Percentiles rank a stretch among this genome's conserved stretches.
Evolutionary conservation across 2,888 invertebrate genomes (phyloP).

Genomic region (Chironomus tentans): DNA sequence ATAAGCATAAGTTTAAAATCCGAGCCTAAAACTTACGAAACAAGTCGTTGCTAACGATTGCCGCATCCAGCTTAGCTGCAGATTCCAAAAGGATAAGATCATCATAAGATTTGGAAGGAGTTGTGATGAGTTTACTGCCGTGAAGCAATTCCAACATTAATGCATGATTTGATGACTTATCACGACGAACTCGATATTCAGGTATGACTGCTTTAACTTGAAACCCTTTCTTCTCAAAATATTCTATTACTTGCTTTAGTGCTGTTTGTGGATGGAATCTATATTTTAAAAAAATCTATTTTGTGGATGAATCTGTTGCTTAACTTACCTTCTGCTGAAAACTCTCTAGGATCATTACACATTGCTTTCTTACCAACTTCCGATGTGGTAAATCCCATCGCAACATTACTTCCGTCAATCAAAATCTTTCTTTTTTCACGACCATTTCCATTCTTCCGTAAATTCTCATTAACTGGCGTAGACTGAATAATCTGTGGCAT

Average conservation of each 20-base stretch:
- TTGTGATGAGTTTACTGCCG: background rate
- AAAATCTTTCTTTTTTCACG: slow-evolving; percentile 1
- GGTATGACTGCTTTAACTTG: slow-evolving; percentile 22
- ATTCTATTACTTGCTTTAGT: background rate
- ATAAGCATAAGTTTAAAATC: background rate
- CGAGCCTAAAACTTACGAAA: background rate
- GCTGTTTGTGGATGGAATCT: background rate
- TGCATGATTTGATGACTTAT: slow-evolving; percentile 3
- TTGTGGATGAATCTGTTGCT: background rate
- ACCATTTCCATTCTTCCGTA: no score
- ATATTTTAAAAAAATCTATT: background rate
- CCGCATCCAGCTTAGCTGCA: slow-evolving; percentile 1
- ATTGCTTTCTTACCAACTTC: background rate
- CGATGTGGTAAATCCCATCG: background rate
- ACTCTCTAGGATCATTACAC: background rate
- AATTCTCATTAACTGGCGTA: no score
- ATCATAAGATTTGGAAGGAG: slow-evolving; percentile 15
- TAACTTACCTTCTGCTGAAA: slow-evolving; percentile 7
- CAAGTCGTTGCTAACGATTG: slow-evolving; percentile 11
- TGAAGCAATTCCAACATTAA: background rate
- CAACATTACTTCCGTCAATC: slow-evolving; percentile 15
- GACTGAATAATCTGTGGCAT: no score
- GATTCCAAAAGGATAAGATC: slow-evolving; percentile 10
- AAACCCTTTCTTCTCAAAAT: background rate
- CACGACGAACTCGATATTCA: background rate